Base-by-base conservation (phyloP, 2,888 invertebrate genomes). In the Agrotis puta region DNA sequence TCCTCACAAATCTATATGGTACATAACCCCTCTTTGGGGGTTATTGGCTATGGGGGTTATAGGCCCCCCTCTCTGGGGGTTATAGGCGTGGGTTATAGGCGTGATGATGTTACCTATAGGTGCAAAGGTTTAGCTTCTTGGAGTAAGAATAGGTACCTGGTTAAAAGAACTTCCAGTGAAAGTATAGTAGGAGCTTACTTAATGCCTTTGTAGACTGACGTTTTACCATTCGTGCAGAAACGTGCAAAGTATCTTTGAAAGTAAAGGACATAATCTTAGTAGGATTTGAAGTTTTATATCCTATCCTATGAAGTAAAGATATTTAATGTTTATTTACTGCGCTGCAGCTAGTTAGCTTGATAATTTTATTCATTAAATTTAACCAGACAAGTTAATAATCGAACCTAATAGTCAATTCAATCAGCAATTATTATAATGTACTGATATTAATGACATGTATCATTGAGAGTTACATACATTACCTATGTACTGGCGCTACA, bases 401-500 rank as follows among this genome's bases (percentile, higher is more conserved):
- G 9, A 11, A 1, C 13, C 7, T 45, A 27, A 11, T 18, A 50
- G 39, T 71, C 5, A 33, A 13, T 20, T 43, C 53, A 54, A 62
- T 71, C n/a, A 59, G 61, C 24, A 11, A 47, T 33, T n/a, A 70
- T 53, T 14, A 24, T 59, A n/a, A 53, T 2, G 14, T 50, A 50
- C 22, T 24, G 18, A 39, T 3, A 57, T 45, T n/a, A 39, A 47
- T 5, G 39, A 48, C 39, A 18, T 51, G 73, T 57, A 18, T 20
- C 13, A 73, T 47, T 51, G 39, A 22, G 39, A 24, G 47, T 47
- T n/a, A 43, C 51, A 58, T 74, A 27, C n/a, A 58, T 53, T 53
- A 33, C 33, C 33, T 33, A 39, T 39, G 39, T 39, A 39, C 39
- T 39, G 39, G 39, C 39, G 39, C 39, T 54, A 39, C 53, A 24